Evolutionary conservation across 2,888 invertebrate genomes (phyloP).

Genomic region (Heliconius ismenius): DNA sequence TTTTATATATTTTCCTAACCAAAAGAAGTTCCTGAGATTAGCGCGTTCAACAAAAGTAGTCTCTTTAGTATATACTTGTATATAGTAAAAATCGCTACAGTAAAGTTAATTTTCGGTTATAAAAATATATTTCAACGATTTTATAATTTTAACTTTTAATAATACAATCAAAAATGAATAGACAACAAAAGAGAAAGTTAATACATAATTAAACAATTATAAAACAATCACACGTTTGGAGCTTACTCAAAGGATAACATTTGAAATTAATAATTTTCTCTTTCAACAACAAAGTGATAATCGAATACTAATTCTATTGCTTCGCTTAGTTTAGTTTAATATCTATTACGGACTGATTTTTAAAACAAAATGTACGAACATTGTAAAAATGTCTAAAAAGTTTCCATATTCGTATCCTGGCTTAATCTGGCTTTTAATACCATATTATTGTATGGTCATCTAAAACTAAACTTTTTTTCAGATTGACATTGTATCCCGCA

Average conservation of each 20-base stretch:
- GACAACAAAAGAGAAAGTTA: not conserved
- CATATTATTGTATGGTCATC: too few relatives aligned
- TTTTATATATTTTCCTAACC: too few relatives aligned
- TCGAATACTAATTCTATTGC: slow-evolving; percentile 1
- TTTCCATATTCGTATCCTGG: too few relatives aligned
- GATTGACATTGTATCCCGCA: too few relatives aligned
- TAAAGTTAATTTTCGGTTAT: too few relatives aligned
- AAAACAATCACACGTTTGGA: not conserved
- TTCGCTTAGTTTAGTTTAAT: not conserved
- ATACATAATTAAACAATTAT: not conserved
- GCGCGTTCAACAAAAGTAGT: not conserved
- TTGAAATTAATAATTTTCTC: slow-evolving; percentile 5
- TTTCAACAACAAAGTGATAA: slow-evolving; percentile 10
- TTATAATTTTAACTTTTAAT: not conserved
- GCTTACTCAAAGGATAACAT: not conserved
- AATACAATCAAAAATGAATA: not conserved
- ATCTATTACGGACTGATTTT: not conserved
- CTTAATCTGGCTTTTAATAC: too few relatives aligned
- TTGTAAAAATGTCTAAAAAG: too few relatives aligned
- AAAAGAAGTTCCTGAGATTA: not conserved
- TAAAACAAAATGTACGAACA: too few relatives aligned
- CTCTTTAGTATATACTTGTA: not conserved
- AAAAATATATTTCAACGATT: too few relatives aligned
- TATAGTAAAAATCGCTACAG: too few relatives aligned
- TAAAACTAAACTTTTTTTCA: too few relatives aligned